Percentiles rank a stretch among this genome's conserved stretches.
Evolutionary conservation across 2,113 vertebrate genomes (phyloP).

Genomic region (Saccopteryx leptura): DNA sequence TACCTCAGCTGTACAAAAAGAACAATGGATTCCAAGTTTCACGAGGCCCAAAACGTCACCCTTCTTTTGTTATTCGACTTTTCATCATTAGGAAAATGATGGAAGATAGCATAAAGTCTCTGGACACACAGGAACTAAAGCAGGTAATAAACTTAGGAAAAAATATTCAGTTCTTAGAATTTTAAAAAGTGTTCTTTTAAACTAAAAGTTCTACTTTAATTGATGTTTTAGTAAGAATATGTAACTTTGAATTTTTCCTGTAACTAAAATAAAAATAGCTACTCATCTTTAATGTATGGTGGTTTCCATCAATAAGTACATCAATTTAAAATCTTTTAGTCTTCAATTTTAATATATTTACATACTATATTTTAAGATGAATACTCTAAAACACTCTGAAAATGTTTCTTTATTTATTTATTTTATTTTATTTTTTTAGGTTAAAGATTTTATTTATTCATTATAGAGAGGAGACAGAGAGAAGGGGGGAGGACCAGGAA

Average conservation of each 20-base stretch:
- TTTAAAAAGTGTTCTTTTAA: not conserved
- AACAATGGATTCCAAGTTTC: not conserved
- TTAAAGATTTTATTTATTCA: no score
- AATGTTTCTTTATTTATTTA: no score
- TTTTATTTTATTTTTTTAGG: no score
- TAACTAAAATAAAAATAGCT: conserved; percentile 1
- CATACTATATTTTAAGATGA: not conserved
- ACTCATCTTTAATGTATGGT: not conserved
- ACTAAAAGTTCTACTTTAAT: not conserved
- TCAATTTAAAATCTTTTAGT: conserved; percentile 1
- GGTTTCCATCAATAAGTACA: not conserved
- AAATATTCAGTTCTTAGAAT: not conserved
- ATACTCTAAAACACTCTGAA: not conserved
- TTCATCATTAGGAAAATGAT: conserved; percentile 8
- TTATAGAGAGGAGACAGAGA: no score
- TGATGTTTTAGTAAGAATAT: not conserved
- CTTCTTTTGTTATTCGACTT: not conserved
- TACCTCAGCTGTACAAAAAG: not conserved
- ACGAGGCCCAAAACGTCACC: not conserved
- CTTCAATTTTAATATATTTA: conserved; percentile 29
- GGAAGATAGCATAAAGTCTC: not conserved
- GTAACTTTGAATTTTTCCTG: not conserved
- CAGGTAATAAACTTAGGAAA: not conserved
- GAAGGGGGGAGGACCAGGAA: no score
- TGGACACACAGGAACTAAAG: not conserved